Evolutionary conservation across 1,140 invertebrate genomes (phyloP), one percentile per base, ranked within the genome.

Genomic region (Drosophila pachea): DNA sequence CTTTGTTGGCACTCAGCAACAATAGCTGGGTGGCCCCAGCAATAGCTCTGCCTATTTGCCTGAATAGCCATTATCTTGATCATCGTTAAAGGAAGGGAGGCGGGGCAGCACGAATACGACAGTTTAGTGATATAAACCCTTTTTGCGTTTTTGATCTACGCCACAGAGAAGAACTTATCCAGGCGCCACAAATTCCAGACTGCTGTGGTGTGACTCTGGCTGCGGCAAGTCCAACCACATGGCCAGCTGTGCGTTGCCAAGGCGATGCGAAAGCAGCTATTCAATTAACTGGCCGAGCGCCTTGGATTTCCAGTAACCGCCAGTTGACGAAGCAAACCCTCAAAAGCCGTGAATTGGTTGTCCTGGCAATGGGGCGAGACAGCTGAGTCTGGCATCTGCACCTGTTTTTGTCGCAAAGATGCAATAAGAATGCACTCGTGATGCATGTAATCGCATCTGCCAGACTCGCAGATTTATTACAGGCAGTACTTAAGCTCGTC

Each of bases 1-100:
- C 79, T 84, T 84, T 86, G 76, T 76, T 84, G 79, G 68, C 81
- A 84, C 79, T 84, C 86, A 68, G 68, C 76, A 84, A 84, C 79
- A 83, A 83, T 79, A 71, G 76, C 68, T 73, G 79, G 79, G 74
- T 86, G 73, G 64, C 73, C 61, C 68, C 68, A 65, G 49, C 56
- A 54, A 64, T 45, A 59, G 66, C 55, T 76, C 72, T 76, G 76
- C 76, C 76, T 78, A 86, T 84, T 84, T 83, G 79, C 81, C 62
- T 79, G 79, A 83, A 84, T 83, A 70, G 68, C 76, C 73, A 83
- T 84, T 83, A 83, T 84, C 76, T 68, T 78, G 65, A 83, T 83
- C 72, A 69, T 67, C 58, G 64, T 16, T 62, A 40, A 38, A 53
- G 42, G 52, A 36, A 12, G 40, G n/a, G 22, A 16, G 32, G 12